Evolutionary conservation across 2,797 vertebrate species (phyloP), one percentile per base, ranked within the genome.

Genomic region (Leptodactylus fallax): DNA sequence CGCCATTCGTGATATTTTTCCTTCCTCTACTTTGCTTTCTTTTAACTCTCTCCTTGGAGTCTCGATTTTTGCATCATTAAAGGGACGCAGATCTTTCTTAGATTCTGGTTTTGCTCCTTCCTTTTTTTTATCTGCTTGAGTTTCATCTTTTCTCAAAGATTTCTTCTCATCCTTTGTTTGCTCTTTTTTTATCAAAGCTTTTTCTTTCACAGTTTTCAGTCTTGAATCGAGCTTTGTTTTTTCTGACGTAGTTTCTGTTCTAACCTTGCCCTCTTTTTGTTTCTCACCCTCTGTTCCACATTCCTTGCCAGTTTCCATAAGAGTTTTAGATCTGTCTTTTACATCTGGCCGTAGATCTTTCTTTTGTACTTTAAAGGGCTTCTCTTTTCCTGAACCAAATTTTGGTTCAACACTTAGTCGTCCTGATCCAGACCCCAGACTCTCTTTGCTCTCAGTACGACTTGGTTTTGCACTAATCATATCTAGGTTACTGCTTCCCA

Each of bases 361-460:
- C 45, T 92, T 92, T 86, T 92, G 90, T 76, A 7, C 3, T 3
- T 36, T 67, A 0, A 27, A 88, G 0, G 1, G 53, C 53, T 91
- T 92, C 61, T 87, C 88, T 6, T 91, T 88, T 19, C 77, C 88
- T 0, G 27, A n/a, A 0, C 79, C 51, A 25, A 82, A 21, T 65
- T 86, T 89, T 25, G 58, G 79, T 11, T 89, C 84, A 77, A 81
- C 56, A 61, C 83, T 78, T 2, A 82, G 84, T 21, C 79, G 58
- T 6, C 87, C 84, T 16, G 92, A 89, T 63, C 91, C 90, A 0
- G 96, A 96, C 87, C 95, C 96, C 6, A 98, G 92, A 85, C 97
- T 98, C 91, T 98, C 97, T 60, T 94, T 95, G 91, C 97, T 98
- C 87, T 96, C 97, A 0, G 96, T 90, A 36, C 95, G 93, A 83